Base-by-base conservation (phyloP, 1,140 invertebrate species). In the Diorhabda carinulata region DNA sequence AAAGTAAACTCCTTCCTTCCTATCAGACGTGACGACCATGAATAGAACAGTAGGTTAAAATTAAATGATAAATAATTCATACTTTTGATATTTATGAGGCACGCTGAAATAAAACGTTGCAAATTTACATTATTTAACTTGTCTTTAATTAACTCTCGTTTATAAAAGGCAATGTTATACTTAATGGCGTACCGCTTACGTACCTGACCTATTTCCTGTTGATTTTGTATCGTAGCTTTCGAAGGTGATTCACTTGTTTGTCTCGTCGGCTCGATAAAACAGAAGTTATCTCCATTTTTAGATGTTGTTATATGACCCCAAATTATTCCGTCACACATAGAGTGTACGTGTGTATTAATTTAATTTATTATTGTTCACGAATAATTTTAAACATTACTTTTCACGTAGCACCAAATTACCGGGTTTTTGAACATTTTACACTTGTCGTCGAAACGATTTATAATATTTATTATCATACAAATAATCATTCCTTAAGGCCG, bases 211-310 rank as follows among this genome's bases (percentile, higher is more conserved):
- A 52, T 52, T 52, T 52, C 47, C 47, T 52, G 47, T 52, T n/a
- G 47, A 52, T 52, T 52, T 52, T 52, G 47, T 25, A 25, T 25
- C 6, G 47, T 52, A 8, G 47, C 47, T 52, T 52, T 52, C 47
- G 47, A 52, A 52, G 47, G 47, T 52, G 47, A 52, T 52, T 52
- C 47, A 52, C 47, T 52, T 52, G 47, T 52, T 52, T 52, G 47
- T 52, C 47, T 52, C 47, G 47, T 6, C 47, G 47, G 47, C 47
- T 52, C n/a, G 6, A 8, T 52, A 52, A 8, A 52, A 6, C 47
- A n/a, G 6, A n/a, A 8, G 6, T 52, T 6, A 8, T 52, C 47
- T 8, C 47, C n/a, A 25, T 25, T 25, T 25, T 25, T 25, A 25
- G 25, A 25, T 25, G 25, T 25, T 25, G 25, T 25, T 25, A 25